A percentile compares a stretch with the other conserved stretches of the same genome.
Evolutionary conservation across 92 coral and sea anemone genomes (phyloP).

Genomic region (Desmophyllum pertusum): DNA sequence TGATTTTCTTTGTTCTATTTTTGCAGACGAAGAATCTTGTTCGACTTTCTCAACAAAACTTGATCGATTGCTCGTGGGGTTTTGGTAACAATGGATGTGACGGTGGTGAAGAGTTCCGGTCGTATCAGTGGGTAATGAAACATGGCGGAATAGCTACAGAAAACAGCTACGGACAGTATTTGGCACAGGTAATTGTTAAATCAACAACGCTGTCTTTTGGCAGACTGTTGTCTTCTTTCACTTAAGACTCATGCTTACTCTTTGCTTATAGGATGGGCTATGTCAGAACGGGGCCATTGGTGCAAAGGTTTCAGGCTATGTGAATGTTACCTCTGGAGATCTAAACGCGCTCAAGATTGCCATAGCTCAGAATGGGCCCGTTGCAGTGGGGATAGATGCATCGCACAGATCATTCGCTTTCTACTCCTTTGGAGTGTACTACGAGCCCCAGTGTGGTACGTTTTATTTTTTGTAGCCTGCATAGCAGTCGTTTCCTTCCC

Average conservation of each 20-base stretch:
- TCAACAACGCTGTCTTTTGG: neutral
- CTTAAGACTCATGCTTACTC: neutral
- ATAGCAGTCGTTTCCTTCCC: too few species aligned
- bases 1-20: neutral
- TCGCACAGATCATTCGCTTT: slow-evolving; percentile 93
- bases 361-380: slow-evolving; percentile 86
- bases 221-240: neutral
- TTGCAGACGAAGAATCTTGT: slow-evolving; percentile 78
- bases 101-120: slow-evolving; percentile 96
- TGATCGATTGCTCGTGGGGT: slow-evolving; percentile 97
- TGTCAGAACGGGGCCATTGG: slow-evolving; percentile 86
- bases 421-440: slow-evolving; percentile 96
- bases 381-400: slow-evolving; percentile 96
- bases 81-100: slow-evolving; percentile 95
- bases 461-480: too few species aligned
- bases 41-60: slow-evolving; percentile 88
- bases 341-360: slow-evolving; percentile 84
- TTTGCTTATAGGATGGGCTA: slow-evolving; percentile 80
- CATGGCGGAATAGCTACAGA: slow-evolving; percentile 96
- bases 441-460: slow-evolving; percentile 97
- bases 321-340: slow-evolving; percentile 94
- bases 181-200: slow-evolving; percentile 68
- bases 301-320: slow-evolving; percentile 85
- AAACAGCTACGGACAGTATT: slow-evolving; percentile 87
- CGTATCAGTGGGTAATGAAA: slow-evolving; percentile 94